Evolutionary conservation across 2,888 invertebrate genomes (phyloP), one percentile per base, ranked within the genome.

Genomic region (Drosophila mulleri): DNA sequence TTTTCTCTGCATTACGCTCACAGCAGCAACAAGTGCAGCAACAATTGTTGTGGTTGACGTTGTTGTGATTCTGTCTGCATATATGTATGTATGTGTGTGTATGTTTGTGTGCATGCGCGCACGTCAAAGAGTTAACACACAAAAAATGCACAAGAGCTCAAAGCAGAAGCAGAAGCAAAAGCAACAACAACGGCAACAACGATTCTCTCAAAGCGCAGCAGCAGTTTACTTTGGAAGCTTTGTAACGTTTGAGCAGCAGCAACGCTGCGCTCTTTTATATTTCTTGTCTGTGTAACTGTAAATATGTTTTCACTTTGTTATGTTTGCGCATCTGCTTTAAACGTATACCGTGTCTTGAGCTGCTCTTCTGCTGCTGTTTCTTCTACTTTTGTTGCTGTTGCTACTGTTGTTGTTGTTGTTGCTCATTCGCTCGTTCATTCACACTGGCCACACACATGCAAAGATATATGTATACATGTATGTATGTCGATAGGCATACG

Each of bases 231-330:
- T 70, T 70, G 68, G 68, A 59, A 75, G 75, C 78, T 72, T 76
- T 64, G 63, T 39, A 52, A 50, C 61, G 71, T 44, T 45, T 26
- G 44, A 45, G 61, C 44, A 63, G 20, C 63, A 60, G 44, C 44
- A 62, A 14, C 45, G 16, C 59, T 61, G 50, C 62, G 71, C 80
- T 72, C 68, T 64, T 48, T 64, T 39, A 76, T 59, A 52, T 67
- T 50, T 70, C 62, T 58, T 48, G 53, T 65, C 68, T 75, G 68
- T 70, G 76, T 88, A 89, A 89, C 89, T 87, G 89, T 90, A 86
- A 89, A 89, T 82, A 77, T 82, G 77, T 89, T 89, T 86, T 86
- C 90, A 86, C 90, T 89, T 89, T 84, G 89, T 83, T 80, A 78
- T 80, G 79, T 87, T 84, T 83, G 89, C 87, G 71, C 87, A 89